phyloP scores from a whole-genome alignment of 2,113 vertebrate species.

The Ictalurus punctatus region DNA sequence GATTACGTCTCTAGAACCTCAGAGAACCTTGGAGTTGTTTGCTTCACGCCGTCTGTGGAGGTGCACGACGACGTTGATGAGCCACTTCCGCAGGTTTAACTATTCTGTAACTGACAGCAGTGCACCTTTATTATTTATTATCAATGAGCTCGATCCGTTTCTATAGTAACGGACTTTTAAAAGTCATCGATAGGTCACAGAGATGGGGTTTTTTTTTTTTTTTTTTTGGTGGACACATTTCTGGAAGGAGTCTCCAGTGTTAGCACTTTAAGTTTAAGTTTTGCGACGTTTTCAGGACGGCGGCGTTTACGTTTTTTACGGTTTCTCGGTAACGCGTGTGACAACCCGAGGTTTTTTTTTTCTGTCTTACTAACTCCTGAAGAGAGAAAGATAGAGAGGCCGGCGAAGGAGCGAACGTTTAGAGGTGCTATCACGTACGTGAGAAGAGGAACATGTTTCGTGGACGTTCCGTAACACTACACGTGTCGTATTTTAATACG shows the following conservation, averaged over 20 bases:
- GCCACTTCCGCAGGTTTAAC: neutral
- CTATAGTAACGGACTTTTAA: neutral
- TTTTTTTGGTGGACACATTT: neutral
- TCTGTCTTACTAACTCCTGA: neutral
- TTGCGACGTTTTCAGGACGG: neutral
- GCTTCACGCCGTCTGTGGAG: neutral
- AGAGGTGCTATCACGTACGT: neutral
- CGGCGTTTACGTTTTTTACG: neutral
- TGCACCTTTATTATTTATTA: neutral
- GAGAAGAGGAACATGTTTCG: neutral
- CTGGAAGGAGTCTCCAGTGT: neutral
- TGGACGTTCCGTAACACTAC: neutral
- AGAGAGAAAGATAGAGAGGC: neutral
- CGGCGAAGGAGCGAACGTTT: neutral
- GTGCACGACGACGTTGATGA: neutral
- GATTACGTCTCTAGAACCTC: neutral
- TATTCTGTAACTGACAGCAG: neutral
- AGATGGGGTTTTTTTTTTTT: neutral
- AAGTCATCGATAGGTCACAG: neutral
- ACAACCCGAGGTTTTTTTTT: neutral
- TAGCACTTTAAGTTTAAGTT: neutral
- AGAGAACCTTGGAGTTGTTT: neutral
- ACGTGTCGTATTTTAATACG: neutral
- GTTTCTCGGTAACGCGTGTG: neutral
- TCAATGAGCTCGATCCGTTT: neutral